A percentile compares a stretch with the other conserved stretches of the same genome.
phyloP scores from a whole-genome alignment of 2,113 vertebrate species.

The Oriolus oriolus region DNA sequence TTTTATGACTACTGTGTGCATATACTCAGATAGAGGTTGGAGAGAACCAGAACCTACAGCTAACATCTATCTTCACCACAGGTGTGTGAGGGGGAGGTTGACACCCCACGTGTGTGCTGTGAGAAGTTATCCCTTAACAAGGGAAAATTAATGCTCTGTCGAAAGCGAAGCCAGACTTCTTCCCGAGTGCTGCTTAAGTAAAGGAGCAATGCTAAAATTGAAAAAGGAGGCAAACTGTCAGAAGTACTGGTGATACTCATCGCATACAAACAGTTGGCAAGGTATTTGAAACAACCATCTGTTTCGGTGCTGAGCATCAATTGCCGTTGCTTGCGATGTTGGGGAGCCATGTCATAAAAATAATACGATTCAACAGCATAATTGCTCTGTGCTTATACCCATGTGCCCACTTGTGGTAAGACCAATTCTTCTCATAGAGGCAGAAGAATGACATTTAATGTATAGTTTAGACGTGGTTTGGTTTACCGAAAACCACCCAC shows the following conservation, averaged over 20 bases:
- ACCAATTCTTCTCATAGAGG: not conserved
- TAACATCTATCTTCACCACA: constrained; percentile 55
- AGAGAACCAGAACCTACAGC: constrained; percentile 1
- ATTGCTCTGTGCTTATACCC: not conserved
- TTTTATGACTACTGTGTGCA: constrained; percentile 26
- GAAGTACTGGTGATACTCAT: not conserved
- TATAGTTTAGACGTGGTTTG: not conserved
- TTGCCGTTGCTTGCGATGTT: not conserved
- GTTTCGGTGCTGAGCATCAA: not conserved
- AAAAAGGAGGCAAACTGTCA: constrained; percentile 25
- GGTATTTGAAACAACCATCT: constrained; percentile 41
- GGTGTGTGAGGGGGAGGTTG: constrained; percentile 41
- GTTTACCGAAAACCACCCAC: not conserved
- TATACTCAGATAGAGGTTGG: not conserved
- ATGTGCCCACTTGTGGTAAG: not conserved
- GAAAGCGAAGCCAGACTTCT: constrained; percentile 12
- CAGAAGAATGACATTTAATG: not conserved
- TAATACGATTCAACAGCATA: not conserved
- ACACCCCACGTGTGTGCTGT: not conserved
- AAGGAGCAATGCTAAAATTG: constrained; percentile 9
- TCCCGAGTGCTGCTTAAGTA: not conserved
- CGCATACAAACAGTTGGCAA: constrained; percentile 24
- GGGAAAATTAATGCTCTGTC: constrained; percentile 64
- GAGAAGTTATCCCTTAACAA: constrained; percentile 61
- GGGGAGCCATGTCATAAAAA: not conserved